Percentiles rank a stretch among this genome's conserved stretches.
Evolutionary conservation across 1,140 invertebrate genomes (phyloP).

Genomic region (Drosophila novamexicana): DNA sequence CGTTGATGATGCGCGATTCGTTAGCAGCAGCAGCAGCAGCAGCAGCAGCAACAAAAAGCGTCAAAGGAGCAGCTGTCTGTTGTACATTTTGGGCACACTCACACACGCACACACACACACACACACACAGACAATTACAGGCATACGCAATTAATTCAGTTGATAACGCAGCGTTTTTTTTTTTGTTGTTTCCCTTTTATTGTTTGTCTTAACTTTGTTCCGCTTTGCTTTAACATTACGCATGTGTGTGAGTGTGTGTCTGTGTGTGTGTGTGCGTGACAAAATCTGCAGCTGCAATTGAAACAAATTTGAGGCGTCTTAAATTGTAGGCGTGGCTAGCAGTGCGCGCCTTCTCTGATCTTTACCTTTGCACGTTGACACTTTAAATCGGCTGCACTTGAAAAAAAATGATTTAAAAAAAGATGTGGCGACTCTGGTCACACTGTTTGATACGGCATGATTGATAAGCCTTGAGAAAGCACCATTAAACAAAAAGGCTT

Average conservation of each 20-base stretch:
- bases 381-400: slow-evolving; percentile 26
- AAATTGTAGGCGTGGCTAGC: neutral
- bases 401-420: slow-evolving; percentile 40
- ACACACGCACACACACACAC: slow-evolving; percentile 5
- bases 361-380: slow-evolving; percentile 8
- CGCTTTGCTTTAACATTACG: slow-evolving; percentile 3
- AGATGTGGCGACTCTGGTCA: neutral
- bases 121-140: neutral
- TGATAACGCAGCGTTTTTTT: slow-evolving; percentile 26
- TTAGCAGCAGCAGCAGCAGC: slow-evolving; percentile 22
- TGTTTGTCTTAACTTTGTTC: slow-evolving; percentile 14
- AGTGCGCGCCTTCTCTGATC: neutral
- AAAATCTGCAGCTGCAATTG: neutral
- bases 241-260: neutral
- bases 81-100: slow-evolving; percentile 12
- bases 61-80: slow-evolving; percentile 30
- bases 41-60: slow-evolving; percentile 3
- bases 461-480: slow-evolving; percentile 21
- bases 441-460: slow-evolving; percentile 33
- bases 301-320: neutral
- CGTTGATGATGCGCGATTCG: slow-evolving; percentile 56
- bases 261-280: neutral
- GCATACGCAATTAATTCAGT: slow-evolving; percentile 23
- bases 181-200: neutral
- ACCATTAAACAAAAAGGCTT: slow-evolving; percentile 11